Percentiles rank a stretch among this genome's conserved stretches.
Evolutionary conservation across 2,797 vertebrate species (phyloP).

Genomic region (Phoebastria nigripes): DNA sequence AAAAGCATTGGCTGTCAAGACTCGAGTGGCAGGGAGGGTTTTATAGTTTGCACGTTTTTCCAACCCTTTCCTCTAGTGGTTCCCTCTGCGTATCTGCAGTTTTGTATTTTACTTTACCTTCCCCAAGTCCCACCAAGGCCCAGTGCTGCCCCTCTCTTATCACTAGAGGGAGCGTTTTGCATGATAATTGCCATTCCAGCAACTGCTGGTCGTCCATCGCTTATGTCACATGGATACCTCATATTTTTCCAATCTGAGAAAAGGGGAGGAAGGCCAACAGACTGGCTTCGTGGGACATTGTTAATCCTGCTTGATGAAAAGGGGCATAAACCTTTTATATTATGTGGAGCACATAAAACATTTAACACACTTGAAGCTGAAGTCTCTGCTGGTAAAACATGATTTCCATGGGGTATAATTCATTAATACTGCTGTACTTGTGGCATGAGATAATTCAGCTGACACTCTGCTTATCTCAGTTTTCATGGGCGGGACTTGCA

Average conservation of each 20-base stretch:
- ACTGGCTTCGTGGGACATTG: not conserved
- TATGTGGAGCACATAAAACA: not conserved
- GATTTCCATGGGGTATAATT: not conserved
- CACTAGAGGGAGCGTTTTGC: slow-evolving; percentile 49
- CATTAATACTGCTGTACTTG: not conserved
- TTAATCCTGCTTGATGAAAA: slow-evolving; percentile 16
- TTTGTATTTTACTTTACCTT: not conserved
- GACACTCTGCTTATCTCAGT: not conserved
- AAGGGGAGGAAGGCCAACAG: not conserved
- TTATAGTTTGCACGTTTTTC: not conserved
- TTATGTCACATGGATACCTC: not conserved
- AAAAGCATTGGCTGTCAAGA: not conserved
- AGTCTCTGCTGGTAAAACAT: not conserved
- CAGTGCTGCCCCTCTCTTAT: not conserved
- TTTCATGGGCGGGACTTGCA: not conserved
- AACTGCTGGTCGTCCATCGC: not conserved
- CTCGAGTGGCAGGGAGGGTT: not conserved
- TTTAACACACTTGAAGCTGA: not conserved
- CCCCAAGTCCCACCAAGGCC: not conserved
- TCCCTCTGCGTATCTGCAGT: not conserved
- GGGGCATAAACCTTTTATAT: slow-evolving; percentile 13
- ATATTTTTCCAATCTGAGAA: slow-evolving; percentile 2
- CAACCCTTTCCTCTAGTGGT: not conserved
- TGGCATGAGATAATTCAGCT: not conserved
- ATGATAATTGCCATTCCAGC: not conserved